Evolutionary conservation across 2,797 vertebrate species (phyloP).

Genomic region (Melanotaenia nigrans): DNA sequence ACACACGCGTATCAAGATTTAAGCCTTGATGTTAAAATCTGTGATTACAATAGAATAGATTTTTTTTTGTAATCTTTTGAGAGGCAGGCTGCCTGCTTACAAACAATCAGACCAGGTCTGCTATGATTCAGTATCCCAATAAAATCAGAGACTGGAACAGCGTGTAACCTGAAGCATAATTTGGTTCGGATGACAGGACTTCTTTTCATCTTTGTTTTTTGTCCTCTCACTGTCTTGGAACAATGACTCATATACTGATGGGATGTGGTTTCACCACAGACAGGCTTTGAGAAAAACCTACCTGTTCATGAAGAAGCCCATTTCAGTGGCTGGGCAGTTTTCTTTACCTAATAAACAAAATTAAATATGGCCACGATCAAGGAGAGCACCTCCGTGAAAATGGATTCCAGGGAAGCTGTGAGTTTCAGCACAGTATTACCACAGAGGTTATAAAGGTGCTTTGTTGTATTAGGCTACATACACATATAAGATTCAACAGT

Average conservation of each 20-base stretch:
- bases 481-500: conserved; percentile 41
- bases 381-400: conserved; percentile 59
- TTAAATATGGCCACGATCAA: conserved; percentile 68
- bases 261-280: conserved; percentile 64
- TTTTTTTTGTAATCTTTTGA: conserved; percentile 69
- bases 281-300: conserved; percentile 49
- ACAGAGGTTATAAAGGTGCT: conserved; percentile 66
- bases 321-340: conserved; percentile 63
- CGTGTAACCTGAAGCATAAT: conserved; percentile 32
- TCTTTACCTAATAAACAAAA: conserved; percentile 75
- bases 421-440: conserved; percentile 60
- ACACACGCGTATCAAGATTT: conserved; percentile 37
- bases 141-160: conserved; percentile 47
- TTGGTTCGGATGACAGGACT: conserved; percentile 36
- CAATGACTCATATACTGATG: conserved; percentile 62
- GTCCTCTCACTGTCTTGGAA: conserved; percentile 32
- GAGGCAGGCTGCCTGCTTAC: conserved; percentile 48
- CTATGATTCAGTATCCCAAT: conserved; percentile 63
- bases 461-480: conserved; percentile 57
- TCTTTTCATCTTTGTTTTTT: conserved; percentile 26
- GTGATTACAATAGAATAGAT: conserved; percentile 71
- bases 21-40: conserved; percentile 55
- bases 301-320: conserved; percentile 55
- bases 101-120: conserved; percentile 56
- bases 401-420: conserved; percentile 54